Evolutionary conservation across 2,888 invertebrate species (phyloP), one percentile per base, ranked within the genome.

Genomic region (Drosophila mulleri): DNA sequence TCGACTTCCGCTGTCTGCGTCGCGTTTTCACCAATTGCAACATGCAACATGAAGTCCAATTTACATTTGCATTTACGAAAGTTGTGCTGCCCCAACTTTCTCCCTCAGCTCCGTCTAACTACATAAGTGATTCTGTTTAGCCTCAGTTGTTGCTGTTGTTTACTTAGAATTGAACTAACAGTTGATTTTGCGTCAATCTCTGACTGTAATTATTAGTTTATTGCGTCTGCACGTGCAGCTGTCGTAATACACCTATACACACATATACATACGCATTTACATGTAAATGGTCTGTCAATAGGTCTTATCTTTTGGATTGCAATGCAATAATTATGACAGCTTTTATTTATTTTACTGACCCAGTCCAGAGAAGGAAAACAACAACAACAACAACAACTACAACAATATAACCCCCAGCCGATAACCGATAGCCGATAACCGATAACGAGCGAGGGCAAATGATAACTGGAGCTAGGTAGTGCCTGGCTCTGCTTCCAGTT

Each of bases 11-110:
- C 50, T 67, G 54, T 64, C 48, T 20, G 59, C 39, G 59, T 16
- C 39, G 65, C 67, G 56, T 65, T 72, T 81, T 67, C 73, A 53
- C 52, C 52, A 62, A 70, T 14, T 80, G 80, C 76, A 63, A 67
- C 82, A 60, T 78, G 78, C 66, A 72, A 66, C 70, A 42, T 44
- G 35, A 50, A 71, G 56, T 65, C 62, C 16, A 58, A 76, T 77
- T 66, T 66, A 60, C 60, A 77, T 60, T 64, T 48, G 47, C 39
- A 60, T 61, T 71, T 52, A 39, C 32, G 37, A 67, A 61, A 65
- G 65, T 39, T 62, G 47, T 16, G 39, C 20, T 32, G 9, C 20
- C 37, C 35, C 47, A 70, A 59, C 72, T 76, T 79, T 76, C 79
- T 57, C 56, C 20, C 35, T 6, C 16, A 29, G 35, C 18, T 8